Evolutionary conservation across 2,888 invertebrate species (phyloP), one percentile per base, ranked within the genome.

Genomic region (Lasioglossum marginatum): DNA sequence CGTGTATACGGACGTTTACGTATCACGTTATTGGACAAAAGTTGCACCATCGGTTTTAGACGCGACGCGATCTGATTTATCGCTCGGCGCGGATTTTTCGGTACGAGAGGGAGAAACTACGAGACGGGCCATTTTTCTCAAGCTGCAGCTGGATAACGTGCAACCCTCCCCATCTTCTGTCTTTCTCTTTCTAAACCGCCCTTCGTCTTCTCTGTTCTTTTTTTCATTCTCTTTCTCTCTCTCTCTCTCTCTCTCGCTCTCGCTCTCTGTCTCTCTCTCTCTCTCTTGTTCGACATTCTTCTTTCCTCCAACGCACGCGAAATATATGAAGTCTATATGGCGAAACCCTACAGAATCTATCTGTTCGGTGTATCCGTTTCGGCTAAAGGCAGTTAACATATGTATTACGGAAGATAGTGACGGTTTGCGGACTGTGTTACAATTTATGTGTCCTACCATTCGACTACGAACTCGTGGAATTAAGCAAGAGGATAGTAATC

Each of bases 21-120:
- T 91, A 89, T 90, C 89, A 85, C 89, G 91, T 92, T 93, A 93
- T 93, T 91, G 92, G 92, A 92, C 92, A 91, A 93, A 93, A 93
- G 92, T 93, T 92, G 92, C 90, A 88, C 90, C 92, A 92, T 92
- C 92, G 91, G 90, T 93, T 91, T 91, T 88, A 91, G 90, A 90
- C 88, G 88, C 89, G 87, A 90, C 90, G 88, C 89, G 88, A 91
- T 93, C 93, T 93, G 93, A 93, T 93, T 92, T 93, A 93, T 92
- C 89, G 89, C 77, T 76, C 78, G 71, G 86, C 88, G 86, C 85
- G 87, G 90, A 90, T 91, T 90, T 89, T 90, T 91, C 88, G 87
- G 83, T 71, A 83, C 84, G 89, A 77, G 84, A 89, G 85, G 84
- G 90, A 89, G 89, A 91, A 91, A 92, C 89, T 90, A 86, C 84